Evolutionary conservation across 2,797 vertebrate genomes (phyloP).

Genomic region (Gymnoscopelus braueri): DNA sequence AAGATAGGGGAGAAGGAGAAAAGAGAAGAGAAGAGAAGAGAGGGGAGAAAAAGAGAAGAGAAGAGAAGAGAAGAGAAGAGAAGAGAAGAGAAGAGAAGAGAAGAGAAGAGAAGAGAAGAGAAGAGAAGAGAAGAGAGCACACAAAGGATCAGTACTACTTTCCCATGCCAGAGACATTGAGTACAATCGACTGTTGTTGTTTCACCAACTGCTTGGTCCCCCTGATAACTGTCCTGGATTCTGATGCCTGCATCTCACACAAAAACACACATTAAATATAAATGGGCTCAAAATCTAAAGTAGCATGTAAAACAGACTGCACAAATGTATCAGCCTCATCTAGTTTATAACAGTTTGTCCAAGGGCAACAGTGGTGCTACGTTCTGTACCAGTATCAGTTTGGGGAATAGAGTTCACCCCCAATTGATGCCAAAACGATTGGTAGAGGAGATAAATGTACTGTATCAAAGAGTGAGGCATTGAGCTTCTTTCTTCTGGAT

Average conservation of each 20-base stretch:
- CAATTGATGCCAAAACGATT: no score
- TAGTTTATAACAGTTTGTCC: neutral
- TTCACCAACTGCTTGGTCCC: slow-evolving; percentile 67
- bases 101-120: slow-evolving; percentile 12
- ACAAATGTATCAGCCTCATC: slow-evolving; percentile 8
- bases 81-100: slow-evolving; percentile 20
- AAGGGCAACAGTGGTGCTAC: neutral
- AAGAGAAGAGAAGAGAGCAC: slow-evolving; percentile 38
- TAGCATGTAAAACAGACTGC: slow-evolving; percentile 32
- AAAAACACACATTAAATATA: slow-evolving; percentile 70
- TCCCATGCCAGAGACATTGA: slow-evolving; percentile 69
- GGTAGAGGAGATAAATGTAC: no score
- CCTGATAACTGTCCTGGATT: slow-evolving; percentile 79
- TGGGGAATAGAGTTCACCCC: no score
- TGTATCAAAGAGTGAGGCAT: no score
- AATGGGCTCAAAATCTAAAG: slow-evolving; percentile 61
- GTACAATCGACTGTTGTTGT: slow-evolving; percentile 75
- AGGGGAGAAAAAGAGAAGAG: neutral
- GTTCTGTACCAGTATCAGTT: neutral
- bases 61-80: slow-evolving; percentile 7
- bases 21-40: slow-evolving; percentile 22
- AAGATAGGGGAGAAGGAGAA: neutral
- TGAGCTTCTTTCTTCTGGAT: no score
- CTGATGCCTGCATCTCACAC: slow-evolving; percentile 52
- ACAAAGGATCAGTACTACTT: slow-evolving; percentile 76